phyloP scores from a whole-genome alignment of 2,113 vertebrate species.

The Kryptolebias marmoratus region DNA sequence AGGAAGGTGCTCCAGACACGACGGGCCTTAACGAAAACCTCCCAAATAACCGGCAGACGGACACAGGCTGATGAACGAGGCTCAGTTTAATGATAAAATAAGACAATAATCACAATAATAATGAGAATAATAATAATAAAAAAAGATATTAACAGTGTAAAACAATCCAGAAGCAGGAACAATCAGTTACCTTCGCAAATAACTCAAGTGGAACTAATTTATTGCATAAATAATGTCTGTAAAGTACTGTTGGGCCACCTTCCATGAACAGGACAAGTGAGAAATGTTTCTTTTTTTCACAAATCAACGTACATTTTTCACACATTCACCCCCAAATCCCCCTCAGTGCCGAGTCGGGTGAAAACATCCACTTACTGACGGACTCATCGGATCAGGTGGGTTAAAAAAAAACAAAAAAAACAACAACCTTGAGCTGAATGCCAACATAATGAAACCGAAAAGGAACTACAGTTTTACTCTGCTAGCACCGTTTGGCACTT shows the following conservation, averaged over 20 bases:
- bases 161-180: conserved; percentile 9
- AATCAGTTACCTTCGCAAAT: conserved; percentile 27
- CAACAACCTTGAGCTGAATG: background rate
- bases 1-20: too few species aligned
- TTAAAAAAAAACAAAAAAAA: background rate
- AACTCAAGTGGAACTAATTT: conserved; percentile 40
- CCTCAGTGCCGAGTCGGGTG: conserved; percentile 6
- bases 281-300: conserved; percentile 16
- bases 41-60: too few species aligned
- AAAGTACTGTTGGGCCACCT: conserved; percentile 19
- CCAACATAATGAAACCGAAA: conserved; percentile 17
- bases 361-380: conserved; percentile 23
- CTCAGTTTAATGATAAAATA: too few species aligned
- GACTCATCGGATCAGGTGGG: background rate
- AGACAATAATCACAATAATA: background rate
- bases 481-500: conserved; percentile 47
- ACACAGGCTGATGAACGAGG: too few species aligned
- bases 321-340: background rate
- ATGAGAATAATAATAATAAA: too few species aligned
- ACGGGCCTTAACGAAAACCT: too few species aligned
- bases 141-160: conserved; percentile 6
- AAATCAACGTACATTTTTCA: conserved; percentile 19
- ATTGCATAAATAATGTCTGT: conserved; percentile 61
- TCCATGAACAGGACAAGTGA: background rate
- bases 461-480: conserved; percentile 8